Evolutionary conservation across 2,888 invertebrate species (phyloP).

Genomic region (Bhutanitis thaidina): DNA sequence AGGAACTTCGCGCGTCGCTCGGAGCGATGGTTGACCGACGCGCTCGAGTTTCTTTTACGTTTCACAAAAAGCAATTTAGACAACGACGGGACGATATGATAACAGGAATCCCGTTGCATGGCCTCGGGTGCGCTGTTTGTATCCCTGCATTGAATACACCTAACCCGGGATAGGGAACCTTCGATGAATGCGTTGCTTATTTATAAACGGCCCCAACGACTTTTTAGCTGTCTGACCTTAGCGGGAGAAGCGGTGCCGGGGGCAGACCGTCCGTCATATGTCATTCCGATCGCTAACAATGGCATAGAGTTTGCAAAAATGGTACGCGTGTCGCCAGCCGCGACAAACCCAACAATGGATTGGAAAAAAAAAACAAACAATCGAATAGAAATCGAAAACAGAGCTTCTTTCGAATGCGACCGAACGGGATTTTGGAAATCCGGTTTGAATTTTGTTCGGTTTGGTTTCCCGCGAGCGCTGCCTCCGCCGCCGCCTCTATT

Average conservation of each 20-base stretch:
- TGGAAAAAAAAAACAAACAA: slow-evolving; percentile 69
- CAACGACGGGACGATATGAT: slow-evolving; percentile 67
- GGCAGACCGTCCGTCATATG: slow-evolving; percentile 58
- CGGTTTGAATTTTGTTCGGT: slow-evolving; percentile 70
- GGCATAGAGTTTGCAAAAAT: slow-evolving; percentile 74
- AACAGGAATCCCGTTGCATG: slow-evolving; percentile 75
- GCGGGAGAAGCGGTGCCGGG: slow-evolving; percentile 34
- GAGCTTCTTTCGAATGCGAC: slow-evolving; percentile 69
- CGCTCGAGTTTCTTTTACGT: slow-evolving; percentile 49
- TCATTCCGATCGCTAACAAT: slow-evolving; percentile 65
- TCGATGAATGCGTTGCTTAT: slow-evolving; percentile 25
- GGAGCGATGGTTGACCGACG: slow-evolving; percentile 50
- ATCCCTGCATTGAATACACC: slow-evolving; percentile 35
- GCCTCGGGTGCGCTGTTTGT: slow-evolving; percentile 54
- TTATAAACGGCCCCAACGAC: slow-evolving; percentile 14
- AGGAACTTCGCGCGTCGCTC: slow-evolving; percentile 58
- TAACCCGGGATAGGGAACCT: slow-evolving; percentile 30
- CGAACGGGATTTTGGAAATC: slow-evolving; percentile 78
- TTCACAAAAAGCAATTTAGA: slow-evolving; percentile 71
- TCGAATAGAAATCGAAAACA: slow-evolving; percentile 78
- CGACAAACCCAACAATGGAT: slow-evolving; percentile 65
- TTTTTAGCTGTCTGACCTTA: slow-evolving; percentile 40
- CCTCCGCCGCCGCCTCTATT: slow-evolving; percentile 52
- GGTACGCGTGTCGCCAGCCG: slow-evolving; percentile 68
- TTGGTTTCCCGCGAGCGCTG: slow-evolving; percentile 43